Base-by-base conservation (phyloP, 2,113 vertebrate species). In the Catharus bicknelli region DNA sequence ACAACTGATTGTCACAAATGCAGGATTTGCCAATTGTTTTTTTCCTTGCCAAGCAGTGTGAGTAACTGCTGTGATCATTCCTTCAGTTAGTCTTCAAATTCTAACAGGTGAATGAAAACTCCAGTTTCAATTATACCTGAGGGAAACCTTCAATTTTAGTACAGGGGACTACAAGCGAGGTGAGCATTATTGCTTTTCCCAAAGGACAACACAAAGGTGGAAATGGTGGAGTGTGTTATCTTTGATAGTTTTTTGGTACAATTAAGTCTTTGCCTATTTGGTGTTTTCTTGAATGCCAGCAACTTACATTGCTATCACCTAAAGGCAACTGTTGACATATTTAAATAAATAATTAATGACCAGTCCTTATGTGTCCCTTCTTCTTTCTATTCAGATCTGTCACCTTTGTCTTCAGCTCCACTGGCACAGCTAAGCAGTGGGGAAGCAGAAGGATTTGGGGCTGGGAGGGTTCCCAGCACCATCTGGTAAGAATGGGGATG, bases 221-320 rank as follows among this genome's bases (percentile, higher is more conserved):
- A 96, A 96, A 95, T 40, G 32, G 58, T 83, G 74, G 15, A 61
- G 42, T 79, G 73, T 84, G 80, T 90, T 83, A 94, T 84, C 80
- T 91, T 80, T 94, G 68, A 95, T 82, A 76, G 90, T 59, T 94
- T 97, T 96, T 77, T 21, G 34, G 12, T 67, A 86, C 73, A 93
- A 93, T 83, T 90, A 94, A 70, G 45, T 57, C 83, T 93, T 95
- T 51, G 13, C 20, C 47, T 67, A 64, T 77, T 64, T 76, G 80
- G 55, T 51, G 29, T 87, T 83, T 70, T 77, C 62, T 48, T 93
- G 82, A 93, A 95, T 57, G n/a, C 64, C 84, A 77, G 50, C 14
- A 67, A 94, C 30, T 85, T 86, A 81, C 1, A 9, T 2, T 87
- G 55, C 66, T 75, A 90, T 70, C 23, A 21, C 32, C 70, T 63